Evolutionary conservation across 2,888 invertebrate genomes (phyloP).

Genomic region (Sarcophaga variegata): DNA sequence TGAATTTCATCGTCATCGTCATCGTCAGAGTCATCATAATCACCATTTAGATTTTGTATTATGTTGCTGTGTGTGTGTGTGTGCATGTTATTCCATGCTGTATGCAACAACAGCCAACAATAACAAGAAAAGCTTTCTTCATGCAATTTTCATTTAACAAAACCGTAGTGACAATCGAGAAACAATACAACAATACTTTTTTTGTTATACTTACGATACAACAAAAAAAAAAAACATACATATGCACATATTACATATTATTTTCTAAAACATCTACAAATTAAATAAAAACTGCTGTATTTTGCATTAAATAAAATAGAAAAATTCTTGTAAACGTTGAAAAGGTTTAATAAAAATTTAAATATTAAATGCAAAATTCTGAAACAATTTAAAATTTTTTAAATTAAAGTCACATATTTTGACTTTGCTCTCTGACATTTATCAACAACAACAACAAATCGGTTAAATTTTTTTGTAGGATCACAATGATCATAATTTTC

Average conservation of each 20-base stretch:
- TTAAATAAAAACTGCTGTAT: not conserved
- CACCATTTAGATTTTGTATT: constrained; percentile 52
- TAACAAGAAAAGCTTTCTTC: constrained; percentile 27
- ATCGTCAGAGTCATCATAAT: constrained; percentile 54
- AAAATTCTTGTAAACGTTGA: not conserved
- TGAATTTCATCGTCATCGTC: constrained; percentile 60
- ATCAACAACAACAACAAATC: too few species aligned
- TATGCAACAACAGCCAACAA: constrained; percentile 33
- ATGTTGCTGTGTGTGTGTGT: not conserved
- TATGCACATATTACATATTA: not conserved
- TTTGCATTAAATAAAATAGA: not conserved
- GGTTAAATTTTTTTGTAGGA: too few species aligned
- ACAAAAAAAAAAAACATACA: not conserved
- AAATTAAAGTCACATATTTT: too few species aligned
- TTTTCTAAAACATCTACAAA: not conserved
- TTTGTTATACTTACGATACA: not conserved
- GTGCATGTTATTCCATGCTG: constrained; percentile 5
- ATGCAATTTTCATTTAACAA: constrained; percentile 57
- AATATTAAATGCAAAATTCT: not conserved
- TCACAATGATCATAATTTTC: too few species aligned
- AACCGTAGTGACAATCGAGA: constrained; percentile 57
- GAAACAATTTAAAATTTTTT: not conserved
- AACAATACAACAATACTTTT: constrained; percentile 50
- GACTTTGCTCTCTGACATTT: too few species aligned
- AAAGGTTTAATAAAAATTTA: not conserved